Percentiles rank a stretch among this genome's conserved stretches.
Evolutionary conservation across 2,888 invertebrate genomes (phyloP).

Genomic region (Malthinus flaveolus): DNA sequence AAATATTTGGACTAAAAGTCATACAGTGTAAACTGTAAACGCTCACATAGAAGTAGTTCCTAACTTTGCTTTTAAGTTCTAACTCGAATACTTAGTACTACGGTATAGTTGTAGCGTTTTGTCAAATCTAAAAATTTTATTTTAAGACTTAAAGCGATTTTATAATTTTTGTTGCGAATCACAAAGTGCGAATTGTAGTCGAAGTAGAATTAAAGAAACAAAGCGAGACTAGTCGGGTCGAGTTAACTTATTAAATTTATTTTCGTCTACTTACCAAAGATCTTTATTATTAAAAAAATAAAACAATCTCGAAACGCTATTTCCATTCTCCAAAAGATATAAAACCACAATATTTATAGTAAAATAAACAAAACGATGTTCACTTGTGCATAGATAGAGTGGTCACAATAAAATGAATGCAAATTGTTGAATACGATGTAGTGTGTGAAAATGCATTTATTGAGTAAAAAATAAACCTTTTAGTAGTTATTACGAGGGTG

Average conservation of each 20-base stretch:
- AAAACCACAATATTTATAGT: slow-evolving; percentile 13
- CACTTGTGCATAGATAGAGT: slow-evolving; percentile 33
- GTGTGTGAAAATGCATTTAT: slow-evolving; percentile 15
- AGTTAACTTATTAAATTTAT: slow-evolving; percentile 1
- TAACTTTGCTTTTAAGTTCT: too few relatives aligned
- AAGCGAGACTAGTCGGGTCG: background rate
- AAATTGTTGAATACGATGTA: slow-evolving; percentile 37
- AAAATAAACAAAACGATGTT: slow-evolving; percentile 23
- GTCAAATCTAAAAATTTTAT: too few relatives aligned
- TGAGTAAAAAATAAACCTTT: slow-evolving; percentile 24
- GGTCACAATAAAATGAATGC: slow-evolving; percentile 35
- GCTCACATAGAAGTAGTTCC: too few relatives aligned
- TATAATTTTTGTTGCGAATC: too few relatives aligned
- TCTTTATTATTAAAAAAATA: slow-evolving; percentile 3
- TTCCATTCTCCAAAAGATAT: slow-evolving; percentile 1
- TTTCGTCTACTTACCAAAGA: slow-evolving; percentile 4
- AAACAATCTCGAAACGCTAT: background rate
- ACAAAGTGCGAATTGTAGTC: background rate
- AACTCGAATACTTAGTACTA: too few relatives aligned
- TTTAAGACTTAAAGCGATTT: too few relatives aligned
- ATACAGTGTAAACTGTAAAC: too few relatives aligned
- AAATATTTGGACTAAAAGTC: too few relatives aligned
- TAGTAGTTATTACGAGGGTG: slow-evolving; percentile 27
- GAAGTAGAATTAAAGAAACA: background rate
- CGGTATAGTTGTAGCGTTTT: too few relatives aligned